These are phyloP conservation scores for Centropus bengalensis DNA, from an alignment of 2,113 vertebrate genomes.

Conservation along the genomic window DNA sequence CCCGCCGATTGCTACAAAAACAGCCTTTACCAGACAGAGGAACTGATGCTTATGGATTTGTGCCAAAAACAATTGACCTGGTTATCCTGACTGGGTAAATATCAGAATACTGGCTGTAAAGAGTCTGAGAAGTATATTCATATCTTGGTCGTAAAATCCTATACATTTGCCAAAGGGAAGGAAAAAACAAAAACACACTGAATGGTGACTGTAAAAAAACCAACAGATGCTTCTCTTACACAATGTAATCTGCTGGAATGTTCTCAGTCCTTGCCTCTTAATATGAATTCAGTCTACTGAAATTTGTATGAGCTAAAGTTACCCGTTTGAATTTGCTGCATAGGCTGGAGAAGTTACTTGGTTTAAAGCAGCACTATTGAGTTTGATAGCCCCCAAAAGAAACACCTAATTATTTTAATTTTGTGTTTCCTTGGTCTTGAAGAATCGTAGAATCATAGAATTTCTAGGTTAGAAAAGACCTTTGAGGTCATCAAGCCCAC, in stretches of 20 bases:
- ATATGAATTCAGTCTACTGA: background rate
- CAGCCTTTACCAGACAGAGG: slow-evolving; percentile 40
- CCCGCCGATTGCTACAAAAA: background rate
- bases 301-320: background rate
- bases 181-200: background rate
- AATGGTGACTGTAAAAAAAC: background rate
- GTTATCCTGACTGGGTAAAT: slow-evolving; percentile 32
- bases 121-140: background rate
- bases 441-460: no score
- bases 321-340: background rate
- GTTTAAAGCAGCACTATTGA: background rate
- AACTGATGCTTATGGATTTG: slow-evolving; percentile 42
- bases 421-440: background rate
- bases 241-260: background rate
- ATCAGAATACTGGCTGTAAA: background rate
- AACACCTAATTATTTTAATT: background rate
- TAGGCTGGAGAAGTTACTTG: background rate
- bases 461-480: no score
- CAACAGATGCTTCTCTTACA: background rate
- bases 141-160: slow-evolving; percentile 32
- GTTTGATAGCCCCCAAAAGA: background rate
- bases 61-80: slow-evolving; percentile 56
- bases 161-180: slow-evolving; percentile 13
- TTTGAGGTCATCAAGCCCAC: no score
- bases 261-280: background rate